These are phyloP conservation scores for Drosophila guanche DNA, from an alignment of 1,140 invertebrate genomes.

Conservation along the genomic window DNA sequence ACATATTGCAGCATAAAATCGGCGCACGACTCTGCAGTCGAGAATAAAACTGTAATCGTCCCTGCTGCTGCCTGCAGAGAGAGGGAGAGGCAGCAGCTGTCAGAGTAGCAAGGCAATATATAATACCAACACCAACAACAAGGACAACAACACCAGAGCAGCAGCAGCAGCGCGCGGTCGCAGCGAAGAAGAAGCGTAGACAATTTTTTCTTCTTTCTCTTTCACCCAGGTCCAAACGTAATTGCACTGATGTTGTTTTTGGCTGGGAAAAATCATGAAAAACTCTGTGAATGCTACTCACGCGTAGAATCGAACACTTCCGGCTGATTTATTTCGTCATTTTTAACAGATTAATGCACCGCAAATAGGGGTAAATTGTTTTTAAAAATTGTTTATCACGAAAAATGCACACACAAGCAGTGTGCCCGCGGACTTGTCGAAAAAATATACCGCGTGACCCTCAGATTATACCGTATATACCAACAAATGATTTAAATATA, in stretches of 20 bases:
- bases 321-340: slow-evolving; percentile 52
- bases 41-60: slow-evolving; percentile 75
- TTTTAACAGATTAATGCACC: slow-evolving; percentile 49
- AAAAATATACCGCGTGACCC: no score
- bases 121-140: slow-evolving; percentile 38
- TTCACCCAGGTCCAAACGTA: slow-evolving; percentile 59
- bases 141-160: slow-evolving; percentile 47
- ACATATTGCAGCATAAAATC: slow-evolving; percentile 71
- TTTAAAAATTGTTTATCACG: slow-evolving; percentile 79
- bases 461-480: no score
- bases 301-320: slow-evolving; percentile 58
- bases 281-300: slow-evolving; percentile 58
- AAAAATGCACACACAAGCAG: slow-evolving; percentile 66
- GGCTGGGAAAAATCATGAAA: slow-evolving; percentile 32
- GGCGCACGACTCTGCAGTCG: slow-evolving; percentile 30
- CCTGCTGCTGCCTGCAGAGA: slow-evolving; percentile 40
- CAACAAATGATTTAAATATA: no score
- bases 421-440: background rate
- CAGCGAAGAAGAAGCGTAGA: slow-evolving; percentile 55
- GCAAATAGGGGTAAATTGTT: slow-evolving; percentile 64
- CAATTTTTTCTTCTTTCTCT: slow-evolving; percentile 49
- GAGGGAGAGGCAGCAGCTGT: background rate
- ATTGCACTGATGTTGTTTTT: slow-evolving; percentile 59
- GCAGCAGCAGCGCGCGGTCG: slow-evolving; percentile 53
- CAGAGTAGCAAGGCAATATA: no score